Evolutionary conservation across 2,113 vertebrate genomes (phyloP), one percentile per base, ranked within the genome.

Genomic region (Arvicanthis niloticus): DNA sequence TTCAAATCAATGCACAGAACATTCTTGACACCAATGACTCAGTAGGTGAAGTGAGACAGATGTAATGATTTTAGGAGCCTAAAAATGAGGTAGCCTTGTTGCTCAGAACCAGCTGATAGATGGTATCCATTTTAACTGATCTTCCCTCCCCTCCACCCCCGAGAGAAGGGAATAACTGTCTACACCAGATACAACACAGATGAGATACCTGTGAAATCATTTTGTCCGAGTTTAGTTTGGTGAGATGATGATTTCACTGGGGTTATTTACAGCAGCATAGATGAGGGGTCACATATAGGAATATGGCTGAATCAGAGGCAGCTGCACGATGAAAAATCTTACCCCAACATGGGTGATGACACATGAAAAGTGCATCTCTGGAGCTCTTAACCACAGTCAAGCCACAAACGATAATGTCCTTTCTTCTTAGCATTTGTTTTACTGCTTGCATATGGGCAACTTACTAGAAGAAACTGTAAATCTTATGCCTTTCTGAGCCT

Each of bases 11-110:
- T 24, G 37, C 56, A 40, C 7, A 87, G 26, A 87, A 26, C 3
- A 51, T 19, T 29, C 21, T 40, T 8, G 81, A 68, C 72, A 75
- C 4, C 37, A 11, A 15, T n/a, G 89, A 95, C 34, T 89, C 26
- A 19, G 3, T 31, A 1, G 1, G 4, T 19, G 45, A 67, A 56
- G 6, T 19, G 5, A n/a, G 1, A n/a, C 24, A 92, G 3, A 22
- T 53, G 2, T 12, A 24, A 72, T 45, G 21, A 26, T 92, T 53
- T 89, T 26, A 56, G 10, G 11, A 17, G 0, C 1, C 37, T 65
- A 13, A 40, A 53, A 53, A 16, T 17, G 42, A 45, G 3, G 22
- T 56, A 7, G 7, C 2, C 0, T 1, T 19, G 5, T 19, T 92
- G 77, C 22, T 67, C 65, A 42, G 62, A 93, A 88, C 0, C 65